A percentile compares a stretch with the other conserved stretches of the same genome.
phyloP scores from a whole-genome alignment of 2,888 invertebrate genomes.

The Ceriagrion tenellum region DNA sequence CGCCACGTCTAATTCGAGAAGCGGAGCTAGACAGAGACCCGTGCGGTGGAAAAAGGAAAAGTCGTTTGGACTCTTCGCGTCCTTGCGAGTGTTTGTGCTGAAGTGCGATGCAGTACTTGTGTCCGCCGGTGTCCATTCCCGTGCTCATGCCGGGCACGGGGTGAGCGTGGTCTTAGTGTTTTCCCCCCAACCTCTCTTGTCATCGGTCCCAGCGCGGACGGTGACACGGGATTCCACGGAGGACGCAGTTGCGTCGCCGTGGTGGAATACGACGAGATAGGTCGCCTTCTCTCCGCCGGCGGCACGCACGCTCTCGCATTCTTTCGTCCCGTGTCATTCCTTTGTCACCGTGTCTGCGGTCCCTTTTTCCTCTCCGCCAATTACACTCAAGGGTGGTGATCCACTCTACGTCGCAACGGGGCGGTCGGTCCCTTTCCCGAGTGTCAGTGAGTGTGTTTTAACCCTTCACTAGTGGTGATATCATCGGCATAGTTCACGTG shows the following conservation, averaged over 20 bases:
- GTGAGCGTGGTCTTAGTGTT: background rate
- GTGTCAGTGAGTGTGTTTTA: background rate
- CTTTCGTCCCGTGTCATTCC: background rate
- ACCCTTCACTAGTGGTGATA: background rate
- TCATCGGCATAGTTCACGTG: no score
- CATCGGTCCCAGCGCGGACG: background rate
- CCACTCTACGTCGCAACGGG: background rate
- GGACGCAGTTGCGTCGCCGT: background rate
- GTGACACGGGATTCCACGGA: background rate
- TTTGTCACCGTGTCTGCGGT: background rate
- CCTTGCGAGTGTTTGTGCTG: background rate
- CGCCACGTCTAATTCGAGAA: conserved; percentile 30
- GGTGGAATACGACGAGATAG: background rate
- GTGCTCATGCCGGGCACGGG: background rate
- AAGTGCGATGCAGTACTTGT: background rate
- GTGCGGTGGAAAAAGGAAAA: background rate
- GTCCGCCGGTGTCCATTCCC: background rate
- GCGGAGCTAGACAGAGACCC: conserved; percentile 10
- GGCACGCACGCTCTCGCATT: background rate
- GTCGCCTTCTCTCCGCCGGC: background rate
- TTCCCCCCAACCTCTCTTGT: background rate
- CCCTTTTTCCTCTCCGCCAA: background rate
- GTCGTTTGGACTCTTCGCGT: background rate
- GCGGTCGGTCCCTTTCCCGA: background rate
- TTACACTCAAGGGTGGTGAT: background rate